These are phyloP conservation scores for Sebastes nivosus DNA, from an alignment of 2,797 vertebrate genomes.

Conservation along the genomic window DNA sequence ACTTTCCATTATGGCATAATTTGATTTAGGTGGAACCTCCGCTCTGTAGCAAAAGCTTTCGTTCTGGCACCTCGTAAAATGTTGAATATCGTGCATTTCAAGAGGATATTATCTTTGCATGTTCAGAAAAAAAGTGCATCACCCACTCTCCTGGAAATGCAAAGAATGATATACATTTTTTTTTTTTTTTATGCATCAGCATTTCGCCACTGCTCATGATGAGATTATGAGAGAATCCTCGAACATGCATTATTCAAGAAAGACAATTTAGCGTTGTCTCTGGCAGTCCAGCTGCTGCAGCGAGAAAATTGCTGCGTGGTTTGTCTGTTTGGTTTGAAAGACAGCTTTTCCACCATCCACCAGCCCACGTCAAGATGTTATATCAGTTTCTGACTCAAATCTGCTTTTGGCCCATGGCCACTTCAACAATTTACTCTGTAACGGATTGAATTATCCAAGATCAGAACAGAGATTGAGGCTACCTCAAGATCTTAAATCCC, in stretches of 20 bases:
- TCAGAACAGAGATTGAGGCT: slow-evolving; percentile 38
- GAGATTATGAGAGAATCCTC: slow-evolving; percentile 20
- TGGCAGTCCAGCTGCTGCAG: neutral
- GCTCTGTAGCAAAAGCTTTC: slow-evolving; percentile 14
- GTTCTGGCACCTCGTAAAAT: slow-evolving; percentile 20
- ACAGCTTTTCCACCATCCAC: neutral
- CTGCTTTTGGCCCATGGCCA: slow-evolving; percentile 14
- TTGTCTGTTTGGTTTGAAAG: slow-evolving; percentile 24
- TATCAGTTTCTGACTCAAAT: slow-evolving; percentile 14
- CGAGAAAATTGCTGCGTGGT: neutral
- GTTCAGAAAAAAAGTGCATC: slow-evolving; percentile 2
- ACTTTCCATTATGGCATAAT: slow-evolving; percentile 62
- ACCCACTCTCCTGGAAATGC: neutral
- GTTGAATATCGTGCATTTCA: slow-evolving; percentile 16
- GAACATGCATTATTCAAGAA: slow-evolving; percentile 33
- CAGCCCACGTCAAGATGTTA: slow-evolving; percentile 24
- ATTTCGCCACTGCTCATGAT: slow-evolving; percentile 18
- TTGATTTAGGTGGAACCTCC: slow-evolving; percentile 43
- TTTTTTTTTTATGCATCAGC: slow-evolving; percentile 9
- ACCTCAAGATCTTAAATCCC: slow-evolving; percentile 21
- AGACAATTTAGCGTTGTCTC: slow-evolving; percentile 3
- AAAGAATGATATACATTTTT: slow-evolving; percentile 4
- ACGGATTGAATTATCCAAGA: slow-evolving; percentile 43
- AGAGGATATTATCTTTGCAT: slow-evolving; percentile 4
- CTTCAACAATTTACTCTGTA: slow-evolving; percentile 23